Conservation (phyloP, 2,888 invertebrate genomes). For the Epistrophe eligans region DNA sequence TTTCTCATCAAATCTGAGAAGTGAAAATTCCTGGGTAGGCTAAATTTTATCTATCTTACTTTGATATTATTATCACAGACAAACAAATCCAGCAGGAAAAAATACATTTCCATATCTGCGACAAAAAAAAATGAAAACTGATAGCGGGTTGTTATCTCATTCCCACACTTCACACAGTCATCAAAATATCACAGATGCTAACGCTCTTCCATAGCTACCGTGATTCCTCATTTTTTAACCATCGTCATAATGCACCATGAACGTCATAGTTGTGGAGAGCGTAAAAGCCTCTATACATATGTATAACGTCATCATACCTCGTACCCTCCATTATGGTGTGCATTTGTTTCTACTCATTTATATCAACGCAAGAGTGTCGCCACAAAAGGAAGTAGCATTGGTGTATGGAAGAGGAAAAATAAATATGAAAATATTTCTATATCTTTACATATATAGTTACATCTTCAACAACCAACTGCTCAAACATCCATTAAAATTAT, state of each 20-base stretch:
- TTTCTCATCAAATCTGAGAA: slow-evolving; percentile 17
- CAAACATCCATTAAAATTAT: slow-evolving; percentile 71
- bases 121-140: slow-evolving; percentile 19
- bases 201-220: slow-evolving; percentile 3
- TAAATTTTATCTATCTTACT: not conserved
- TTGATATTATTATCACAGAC: slow-evolving; percentile 33
- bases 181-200: slow-evolving; percentile 28
- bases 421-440: not conserved
- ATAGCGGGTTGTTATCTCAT: slow-evolving; percentile 39
- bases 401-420: not conserved
- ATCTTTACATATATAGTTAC: not conserved
- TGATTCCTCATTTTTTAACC: slow-evolving; percentile 57
- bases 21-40: not conserved
- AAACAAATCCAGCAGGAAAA: slow-evolving; percentile 8
- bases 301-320: slow-evolving; percentile 1
- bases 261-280: slow-evolving; percentile 52
- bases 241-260: slow-evolving; percentile 50
- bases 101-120: slow-evolving; percentile 1
- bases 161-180: slow-evolving; percentile 21
- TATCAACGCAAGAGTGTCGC: slow-evolving; percentile 42
- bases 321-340: slow-evolving; percentile 12
- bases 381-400: slow-evolving; percentile 45
- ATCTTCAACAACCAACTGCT: slow-evolving; percentile 54
- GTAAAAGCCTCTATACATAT: slow-evolving; percentile 25
- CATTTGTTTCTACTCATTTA: slow-evolving; percentile 30